Base-by-base conservation (phyloP, 2,888 invertebrate species). In the Cyrtodaria siliqua region DNA sequence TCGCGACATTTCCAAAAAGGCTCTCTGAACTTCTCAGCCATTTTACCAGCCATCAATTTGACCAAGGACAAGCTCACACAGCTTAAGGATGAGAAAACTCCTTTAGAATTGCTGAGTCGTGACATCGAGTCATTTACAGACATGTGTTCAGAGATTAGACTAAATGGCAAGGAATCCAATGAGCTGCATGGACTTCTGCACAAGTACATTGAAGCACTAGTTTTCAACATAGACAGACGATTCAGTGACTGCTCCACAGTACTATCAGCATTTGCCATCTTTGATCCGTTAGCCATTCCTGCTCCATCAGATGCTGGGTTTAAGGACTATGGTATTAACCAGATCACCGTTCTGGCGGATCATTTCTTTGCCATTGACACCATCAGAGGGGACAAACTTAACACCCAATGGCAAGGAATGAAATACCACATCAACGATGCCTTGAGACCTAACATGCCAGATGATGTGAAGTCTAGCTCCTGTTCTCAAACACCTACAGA, bases 91-190 rank as follows among this genome's bases (percentile, higher is more conserved):
- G 50, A 52, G 12, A 24, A 70, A 26, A 49, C 44, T 27, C 69
- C 66, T 8, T 24, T 69, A 16, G 20, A 72, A 14, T 52, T 57
- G n/a, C 63, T 71, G 8, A 14, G 23, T 14, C 1, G 38, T 9
- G 76, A 70, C 57, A 71, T 76, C 29, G 71, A 76, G n/a, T 29
- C 29, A 14, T 71, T 66, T 38, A 56, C 66, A 20, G 53, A 71
- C 24, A 67, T 67, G 61, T 71, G 61, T 57, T 29, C 60, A 16
- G 69, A 75, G 9, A 70, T 75, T 14, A 61, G 52, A 18, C 9
- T 55, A 18, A 60, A 61, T 42, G 14, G 16, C 3, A 71, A 52
- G 47, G 27, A 18, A 2, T 24, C 49, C 2, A 55, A 66, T 26
- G 67, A 76, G 29, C 53, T 72, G 12, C 14, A 59, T 3, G 27